A percentile compares a stretch with the other conserved stretches of the same genome.
Conservation (phyloP, 2,113 vertebrate genomes). For the Hippolais icterina region DNA sequence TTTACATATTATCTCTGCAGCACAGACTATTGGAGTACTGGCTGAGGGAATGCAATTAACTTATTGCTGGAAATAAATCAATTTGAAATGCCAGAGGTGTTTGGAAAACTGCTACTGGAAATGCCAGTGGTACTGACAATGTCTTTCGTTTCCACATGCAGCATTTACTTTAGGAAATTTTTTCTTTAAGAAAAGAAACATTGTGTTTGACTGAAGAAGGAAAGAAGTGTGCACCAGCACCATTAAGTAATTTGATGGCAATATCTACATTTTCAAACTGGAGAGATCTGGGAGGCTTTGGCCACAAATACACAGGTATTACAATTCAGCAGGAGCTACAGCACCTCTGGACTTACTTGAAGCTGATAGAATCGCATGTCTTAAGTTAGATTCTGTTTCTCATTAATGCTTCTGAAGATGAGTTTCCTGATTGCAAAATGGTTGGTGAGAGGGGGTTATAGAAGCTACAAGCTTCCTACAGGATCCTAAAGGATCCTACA, state of each 20-base stretch:
- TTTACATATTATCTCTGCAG: slow-evolving; percentile 24
- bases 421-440: background rate
- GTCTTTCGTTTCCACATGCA: background rate
- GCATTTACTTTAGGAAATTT: background rate
- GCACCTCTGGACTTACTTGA: background rate
- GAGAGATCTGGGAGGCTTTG: background rate
- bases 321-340: background rate
- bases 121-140: background rate
- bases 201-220: background rate
- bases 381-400: background rate
- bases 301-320: background rate
- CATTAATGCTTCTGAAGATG: background rate
- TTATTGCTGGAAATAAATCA: slow-evolving; percentile 11
- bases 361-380: background rate
- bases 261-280: background rate
- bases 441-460: background rate
- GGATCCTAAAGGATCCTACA: background rate
- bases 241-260: background rate
- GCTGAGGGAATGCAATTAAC: slow-evolving; percentile 13
- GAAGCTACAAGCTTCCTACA: background rate
- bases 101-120: slow-evolving; percentile 21
- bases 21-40: background rate
- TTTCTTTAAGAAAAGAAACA: background rate
- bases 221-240: background rate
- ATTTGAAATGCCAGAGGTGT: slow-evolving; percentile 30